Evolutionary conservation across 2,113 vertebrate species (phyloP).

Genomic region (Peromyscus leucopus): DNA sequence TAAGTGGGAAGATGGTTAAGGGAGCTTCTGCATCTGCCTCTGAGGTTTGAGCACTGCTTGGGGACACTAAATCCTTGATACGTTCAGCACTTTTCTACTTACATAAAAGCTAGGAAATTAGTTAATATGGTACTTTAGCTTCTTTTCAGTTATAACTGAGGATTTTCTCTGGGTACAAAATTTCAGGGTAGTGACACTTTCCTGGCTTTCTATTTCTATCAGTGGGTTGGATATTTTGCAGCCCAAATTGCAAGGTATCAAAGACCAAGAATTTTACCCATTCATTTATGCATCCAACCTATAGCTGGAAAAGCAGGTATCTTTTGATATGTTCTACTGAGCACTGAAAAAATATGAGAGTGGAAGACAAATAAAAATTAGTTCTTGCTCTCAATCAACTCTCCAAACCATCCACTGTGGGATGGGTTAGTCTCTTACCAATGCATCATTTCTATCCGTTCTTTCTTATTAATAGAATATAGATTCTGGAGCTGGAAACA

Average conservation of each 20-base stretch:
- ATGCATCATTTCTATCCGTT: neutral
- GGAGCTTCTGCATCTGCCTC: neutral
- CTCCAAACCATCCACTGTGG: neutral
- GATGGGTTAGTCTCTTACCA: neutral
- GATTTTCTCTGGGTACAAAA: slow-evolving; percentile 63
- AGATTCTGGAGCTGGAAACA: neutral
- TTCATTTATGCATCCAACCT: slow-evolving; percentile 19
- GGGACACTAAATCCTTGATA: slow-evolving; percentile 52
- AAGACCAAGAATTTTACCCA: slow-evolving; percentile 49
- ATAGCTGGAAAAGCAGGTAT: slow-evolving; percentile 37
- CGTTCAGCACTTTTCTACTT: slow-evolving; percentile 39
- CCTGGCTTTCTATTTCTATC: slow-evolving; percentile 35
- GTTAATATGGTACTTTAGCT: slow-evolving; percentile 57
- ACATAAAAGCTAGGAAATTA: slow-evolving; percentile 58
- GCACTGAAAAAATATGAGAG: neutral
- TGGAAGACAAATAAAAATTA: neutral
- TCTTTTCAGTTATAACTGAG: slow-evolving; percentile 57
- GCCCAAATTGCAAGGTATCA: slow-evolving; percentile 48
- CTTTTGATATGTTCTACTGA: neutral
- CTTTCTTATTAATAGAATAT: neutral
- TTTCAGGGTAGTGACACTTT: slow-evolving; percentile 51
- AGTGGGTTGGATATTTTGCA: slow-evolving; percentile 20
- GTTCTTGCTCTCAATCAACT: slow-evolving; percentile 1
- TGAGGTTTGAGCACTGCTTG: neutral
- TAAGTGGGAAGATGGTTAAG: slow-evolving; percentile 60